phyloP scores from a whole-genome alignment of 2,113 vertebrate genomes.

The Cyprinodon variegatus region DNA sequence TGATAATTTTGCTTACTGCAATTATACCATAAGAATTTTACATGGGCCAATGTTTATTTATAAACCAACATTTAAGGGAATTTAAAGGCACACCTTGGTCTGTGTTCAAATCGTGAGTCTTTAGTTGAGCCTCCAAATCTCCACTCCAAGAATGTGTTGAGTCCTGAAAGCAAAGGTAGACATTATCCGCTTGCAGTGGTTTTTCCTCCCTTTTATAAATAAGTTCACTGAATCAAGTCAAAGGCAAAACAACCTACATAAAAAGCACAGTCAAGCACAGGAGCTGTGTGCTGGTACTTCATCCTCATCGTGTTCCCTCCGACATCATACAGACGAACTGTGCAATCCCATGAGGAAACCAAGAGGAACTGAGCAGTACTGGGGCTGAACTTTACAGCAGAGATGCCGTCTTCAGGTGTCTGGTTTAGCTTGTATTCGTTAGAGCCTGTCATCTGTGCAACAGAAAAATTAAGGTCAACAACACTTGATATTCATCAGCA shows the following conservation, averaged over 20 bases:
- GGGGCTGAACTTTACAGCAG: conserved; percentile 97
- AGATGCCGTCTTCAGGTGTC: conserved; percentile 94
- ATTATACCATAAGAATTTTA: too few species aligned
- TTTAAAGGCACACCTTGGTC: conserved; percentile 87
- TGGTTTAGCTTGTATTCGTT: conserved; percentile 98
- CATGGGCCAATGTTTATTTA: too few species aligned
- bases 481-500: background rate
- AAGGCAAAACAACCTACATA: conserved; percentile 81
- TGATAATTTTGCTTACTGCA: too few species aligned
- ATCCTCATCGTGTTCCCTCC: conserved; percentile 92
- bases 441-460: conserved; percentile 91
- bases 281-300: conserved; percentile 94
- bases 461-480: background rate
- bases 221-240: background rate
- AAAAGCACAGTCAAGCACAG: conserved; percentile 97
- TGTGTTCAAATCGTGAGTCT: conserved; percentile 96
- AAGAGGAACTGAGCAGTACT: conserved; percentile 93
- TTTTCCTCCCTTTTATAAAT: too few species aligned
- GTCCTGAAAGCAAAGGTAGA: conserved; percentile 80
- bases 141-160: conserved; percentile 97
- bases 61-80: background rate
- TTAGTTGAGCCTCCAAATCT: conserved; percentile 92
- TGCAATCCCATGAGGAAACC: conserved; percentile 96
- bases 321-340: conserved; percentile 95
- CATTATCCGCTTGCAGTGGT: background rate